Conservation (phyloP, 2,888 invertebrate species). For the Auanema freiburgensis region DNA sequence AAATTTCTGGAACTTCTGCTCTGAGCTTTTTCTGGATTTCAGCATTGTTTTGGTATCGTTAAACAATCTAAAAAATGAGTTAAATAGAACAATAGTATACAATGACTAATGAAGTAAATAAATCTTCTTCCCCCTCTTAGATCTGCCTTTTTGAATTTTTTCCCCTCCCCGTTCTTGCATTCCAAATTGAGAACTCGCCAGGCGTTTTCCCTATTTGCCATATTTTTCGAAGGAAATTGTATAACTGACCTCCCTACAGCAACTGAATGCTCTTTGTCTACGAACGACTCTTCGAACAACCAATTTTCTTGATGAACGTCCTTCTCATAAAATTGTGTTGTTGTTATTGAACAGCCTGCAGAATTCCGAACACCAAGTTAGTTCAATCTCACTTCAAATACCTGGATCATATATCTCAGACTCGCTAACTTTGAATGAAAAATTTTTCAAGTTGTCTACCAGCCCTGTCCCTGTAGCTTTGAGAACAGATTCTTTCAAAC, state of each 20-base stretch:
- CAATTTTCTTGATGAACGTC: constrained; percentile 41
- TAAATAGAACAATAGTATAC: constrained; percentile 5
- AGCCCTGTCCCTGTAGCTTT: constrained; percentile 63
- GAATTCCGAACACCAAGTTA: not conserved
- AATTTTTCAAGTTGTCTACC: constrained; percentile 50
- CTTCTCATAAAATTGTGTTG: constrained; percentile 48
- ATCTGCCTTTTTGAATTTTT: not conserved
- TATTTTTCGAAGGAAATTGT: not conserved
- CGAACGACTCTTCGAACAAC: constrained; percentile 58
- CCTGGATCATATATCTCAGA: constrained; percentile 43
- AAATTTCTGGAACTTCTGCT: too few species aligned
- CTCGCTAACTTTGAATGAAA: constrained; percentile 49
- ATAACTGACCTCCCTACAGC: constrained; percentile 47
- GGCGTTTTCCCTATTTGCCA: not conserved
- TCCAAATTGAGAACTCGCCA: not conserved
- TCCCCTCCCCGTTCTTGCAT: not conserved
- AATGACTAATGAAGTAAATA: not conserved
- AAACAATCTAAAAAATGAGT: too few species aligned
- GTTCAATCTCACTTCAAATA: constrained; percentile 9
- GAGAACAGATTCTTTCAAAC: constrained; percentile 63
- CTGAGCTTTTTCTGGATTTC: too few species aligned
- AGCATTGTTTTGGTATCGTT: too few species aligned
- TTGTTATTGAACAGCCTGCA: constrained; percentile 41
- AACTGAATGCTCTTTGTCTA: constrained; percentile 53
- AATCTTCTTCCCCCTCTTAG: not conserved